phyloP scores from a whole-genome alignment of 37 sponge, comb jelly and placozoan genomes.

The Chondrosia reniformis region DNA sequence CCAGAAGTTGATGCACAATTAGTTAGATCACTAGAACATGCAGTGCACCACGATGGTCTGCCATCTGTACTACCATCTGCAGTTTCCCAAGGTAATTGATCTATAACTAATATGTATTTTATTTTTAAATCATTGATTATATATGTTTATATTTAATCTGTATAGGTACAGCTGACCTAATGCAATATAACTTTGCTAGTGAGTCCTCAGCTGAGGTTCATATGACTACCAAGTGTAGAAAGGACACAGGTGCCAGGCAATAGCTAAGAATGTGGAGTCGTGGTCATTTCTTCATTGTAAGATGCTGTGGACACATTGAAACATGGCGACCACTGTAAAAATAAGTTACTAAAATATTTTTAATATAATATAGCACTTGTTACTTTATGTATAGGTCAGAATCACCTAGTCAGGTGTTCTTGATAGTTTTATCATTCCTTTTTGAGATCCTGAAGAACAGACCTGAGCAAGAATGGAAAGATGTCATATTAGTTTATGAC shows the following conservation, averaged over 20 bases:
- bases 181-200: no score
- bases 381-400: slow-evolving; percentile 25
- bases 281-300: background rate
- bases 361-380: background rate
- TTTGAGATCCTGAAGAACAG: background rate
- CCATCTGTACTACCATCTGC: background rate
- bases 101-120: no score
- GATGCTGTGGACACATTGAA: background rate
- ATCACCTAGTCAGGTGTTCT: slow-evolving; percentile 40
- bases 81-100: background rate
- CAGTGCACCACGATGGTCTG: background rate
- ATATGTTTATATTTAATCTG: no score
- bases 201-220: no score
- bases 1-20: background rate
- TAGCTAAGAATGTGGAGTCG: background rate
- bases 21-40: background rate
- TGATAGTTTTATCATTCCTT: slow-evolving; percentile 12
- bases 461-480: background rate
- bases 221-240: no score
- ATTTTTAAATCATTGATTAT: no score
- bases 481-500: slow-evolving; percentile 37
- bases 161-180: no score
- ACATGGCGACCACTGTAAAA: slow-evolving; percentile 43
- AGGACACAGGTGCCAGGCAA: background rate
- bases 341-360: slow-evolving; percentile 3